Conservation (phyloP, 2,113 vertebrate species). For the Piaya cayana region DNA sequence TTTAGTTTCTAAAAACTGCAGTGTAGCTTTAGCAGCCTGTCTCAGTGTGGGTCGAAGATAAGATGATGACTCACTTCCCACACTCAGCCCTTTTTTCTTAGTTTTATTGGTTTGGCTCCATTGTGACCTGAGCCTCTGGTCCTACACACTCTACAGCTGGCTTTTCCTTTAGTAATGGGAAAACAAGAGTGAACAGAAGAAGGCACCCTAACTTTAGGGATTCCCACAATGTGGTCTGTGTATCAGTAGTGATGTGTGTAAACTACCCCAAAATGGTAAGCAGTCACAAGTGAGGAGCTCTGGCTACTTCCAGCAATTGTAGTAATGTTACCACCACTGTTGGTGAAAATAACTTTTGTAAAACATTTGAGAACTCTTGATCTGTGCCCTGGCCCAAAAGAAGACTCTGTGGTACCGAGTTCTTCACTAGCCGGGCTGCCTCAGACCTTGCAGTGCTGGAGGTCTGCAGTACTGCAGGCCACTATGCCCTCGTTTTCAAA, state of each 20-base stretch:
- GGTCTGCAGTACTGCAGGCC: not conserved
- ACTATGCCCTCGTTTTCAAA: not conserved
- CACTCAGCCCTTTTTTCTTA: not conserved
- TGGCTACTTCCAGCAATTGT: not conserved
- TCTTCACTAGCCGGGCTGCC: not conserved
- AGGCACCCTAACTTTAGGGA: not conserved
- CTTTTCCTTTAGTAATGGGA: not conserved
- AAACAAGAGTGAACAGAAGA: not conserved
- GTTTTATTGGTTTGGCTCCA: not conserved
- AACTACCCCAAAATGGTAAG: not conserved
- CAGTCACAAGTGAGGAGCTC: not conserved
- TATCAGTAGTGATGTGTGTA: not conserved
- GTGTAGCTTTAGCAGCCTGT: not conserved
- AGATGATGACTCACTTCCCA: not conserved
- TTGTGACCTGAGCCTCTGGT: not conserved
- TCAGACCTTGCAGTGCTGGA: not conserved
- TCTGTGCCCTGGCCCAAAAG: not conserved
- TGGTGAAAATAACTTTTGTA: not conserved
- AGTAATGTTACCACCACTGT: not conserved
- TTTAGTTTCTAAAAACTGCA: not conserved
- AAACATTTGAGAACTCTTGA: not conserved
- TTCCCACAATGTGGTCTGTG: accelerated
- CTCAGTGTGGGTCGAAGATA: not conserved
- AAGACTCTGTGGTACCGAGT: not conserved
- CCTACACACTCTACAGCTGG: not conserved